Base-by-base conservation (phyloP, 2,888 invertebrate species). In the Pyrochroa serraticornis region DNA sequence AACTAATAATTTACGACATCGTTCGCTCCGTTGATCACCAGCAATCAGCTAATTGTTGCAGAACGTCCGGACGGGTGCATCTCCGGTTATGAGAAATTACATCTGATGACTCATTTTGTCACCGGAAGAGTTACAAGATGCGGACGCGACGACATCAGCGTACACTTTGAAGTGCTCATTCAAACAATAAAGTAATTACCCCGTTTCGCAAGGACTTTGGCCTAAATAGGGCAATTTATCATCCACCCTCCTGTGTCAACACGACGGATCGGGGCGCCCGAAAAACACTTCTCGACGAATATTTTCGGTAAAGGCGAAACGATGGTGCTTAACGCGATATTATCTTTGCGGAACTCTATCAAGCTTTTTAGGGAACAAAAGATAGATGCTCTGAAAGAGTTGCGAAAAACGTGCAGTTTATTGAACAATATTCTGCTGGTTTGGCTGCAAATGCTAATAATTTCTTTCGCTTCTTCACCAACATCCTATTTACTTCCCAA, bases 111-210 rank as follows among this genome's bases (percentile, higher is more conserved):
- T 53, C 46, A 46, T 53, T 53, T 41, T 46, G 30, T 39, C 41
- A 22, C 22, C 22, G 22, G 32, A 38, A 46, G 53, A 53, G 45
- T 53, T 53, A 53, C 22, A 22, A 22, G 22, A 22, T 5, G 5
- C 30, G n/a, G 33, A 46, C 39, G 45, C 33, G 10, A 31, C 51
- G 8, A 45, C 37, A 10, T 52, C 43, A 9, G 38, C 51, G 13
- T 9, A 14, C 35, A 10, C 37, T 50, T 52, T 47, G 47, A 52
- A 52, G 52, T 41, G 39, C 38, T 52, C 52, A 36, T 48, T 52
- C 36, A 48, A 52, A 52, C 52, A 51, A 52, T 58, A 48, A 52
- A 52, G 60, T 54, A 63, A 63, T 63, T 60, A 63, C 57, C 46
- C 39, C 36, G 36, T 50, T 49, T 50, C 14, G 44, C 55, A 30